Evolutionary conservation across 2,888 invertebrate genomes (phyloP), one percentile per base, ranked within the genome.

Genomic region (Abrostola tripartita): DNA sequence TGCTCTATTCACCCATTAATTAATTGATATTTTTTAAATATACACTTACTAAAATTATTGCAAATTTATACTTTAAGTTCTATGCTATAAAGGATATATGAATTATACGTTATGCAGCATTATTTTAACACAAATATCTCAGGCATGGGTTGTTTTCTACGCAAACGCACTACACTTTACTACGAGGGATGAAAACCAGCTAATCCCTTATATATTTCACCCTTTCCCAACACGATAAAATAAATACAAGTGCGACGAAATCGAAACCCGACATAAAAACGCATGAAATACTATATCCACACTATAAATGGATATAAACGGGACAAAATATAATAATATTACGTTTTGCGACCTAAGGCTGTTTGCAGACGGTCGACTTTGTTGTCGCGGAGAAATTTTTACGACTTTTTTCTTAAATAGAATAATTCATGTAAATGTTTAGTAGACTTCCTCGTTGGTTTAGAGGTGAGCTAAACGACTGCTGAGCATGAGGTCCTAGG

Each of bases 271-370:
- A 64, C 56, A 71, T 66, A 71, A 66, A 76, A 67, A 69, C 57
- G 62, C 65, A 61, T 60, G 73, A 69, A 61, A 54, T 58, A 68
- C 54, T 61, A 61, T 72, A 72, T 63, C 49, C 63, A 63, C 65
- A 76, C 57, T 68, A 73, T 59, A 76, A 68, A 77, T 69, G 73
- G 63, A 63, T 55, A 67, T 57, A 73, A 76, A 76, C 52, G 54
- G 58, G 53, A 53, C 52, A 75, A 72, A 72, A 69, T 65, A 70
- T 72, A 73, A 76, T 76, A 79, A 65, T 65, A 79, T 78, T 76
- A 70, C 61, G 63, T 67, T 37, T 42, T 44, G 12, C 47, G 41
- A 62, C 9, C 41, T 54, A 35, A 53, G 44, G 65, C 61, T 44
- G 41, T 8, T 1, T 57, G 24, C 14, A 54, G 36, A 69, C 47